Conservation (phyloP, 2,888 invertebrate genomes). For the Apodemia zela region DNA sequence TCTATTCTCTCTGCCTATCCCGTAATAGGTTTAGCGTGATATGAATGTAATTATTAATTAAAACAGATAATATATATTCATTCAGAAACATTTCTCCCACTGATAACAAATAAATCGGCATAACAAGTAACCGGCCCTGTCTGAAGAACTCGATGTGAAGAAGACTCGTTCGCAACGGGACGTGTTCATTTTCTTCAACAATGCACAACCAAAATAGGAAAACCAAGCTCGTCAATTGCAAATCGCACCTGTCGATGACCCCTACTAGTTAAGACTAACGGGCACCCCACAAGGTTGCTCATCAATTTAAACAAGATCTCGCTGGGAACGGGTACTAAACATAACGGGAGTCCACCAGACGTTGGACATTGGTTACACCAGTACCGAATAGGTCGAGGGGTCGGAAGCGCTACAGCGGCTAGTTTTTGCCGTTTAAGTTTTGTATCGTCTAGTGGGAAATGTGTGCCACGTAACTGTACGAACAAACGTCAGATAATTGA, state of each 20-base stretch:
- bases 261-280: constrained; percentile 53
- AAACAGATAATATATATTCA: no score
- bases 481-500: constrained; percentile 67
- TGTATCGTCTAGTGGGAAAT: constrained; percentile 48
- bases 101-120: neutral
- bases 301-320: constrained; percentile 38
- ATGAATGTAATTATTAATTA: no score
- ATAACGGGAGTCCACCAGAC: constrained; percentile 39
- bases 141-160: constrained; percentile 20
- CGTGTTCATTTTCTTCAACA: constrained; percentile 55
- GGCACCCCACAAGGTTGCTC: constrained; percentile 50
- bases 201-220: constrained; percentile 69
- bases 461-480: constrained; percentile 70
- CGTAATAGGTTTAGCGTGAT: no score
- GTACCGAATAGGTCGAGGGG: constrained; percentile 72
- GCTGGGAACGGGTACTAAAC: constrained; percentile 29
- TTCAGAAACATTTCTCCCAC: no score
- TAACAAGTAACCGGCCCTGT: neutral
- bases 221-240: constrained; percentile 66
- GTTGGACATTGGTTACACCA: constrained; percentile 46
- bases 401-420: constrained; percentile 63
- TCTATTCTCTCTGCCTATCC: no score
- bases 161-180: constrained; percentile 47
- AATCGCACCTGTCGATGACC: constrained; percentile 76
- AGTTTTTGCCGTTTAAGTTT: constrained; percentile 58